A percentile compares a stretch with the other conserved stretches of the same genome.
phyloP scores from a whole-genome alignment of 2,888 invertebrate species.

The Meiosimyza platycephala region DNA sequence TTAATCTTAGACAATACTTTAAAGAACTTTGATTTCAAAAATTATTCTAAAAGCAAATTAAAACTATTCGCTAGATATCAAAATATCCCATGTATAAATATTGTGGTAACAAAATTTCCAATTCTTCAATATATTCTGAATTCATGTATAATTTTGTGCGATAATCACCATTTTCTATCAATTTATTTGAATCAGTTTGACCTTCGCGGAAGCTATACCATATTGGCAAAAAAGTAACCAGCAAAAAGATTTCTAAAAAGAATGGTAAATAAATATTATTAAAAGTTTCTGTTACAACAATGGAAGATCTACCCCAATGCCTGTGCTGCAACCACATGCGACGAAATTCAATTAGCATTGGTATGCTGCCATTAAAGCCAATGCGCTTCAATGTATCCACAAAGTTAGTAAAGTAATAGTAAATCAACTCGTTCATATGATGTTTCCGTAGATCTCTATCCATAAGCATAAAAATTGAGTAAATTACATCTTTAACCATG shows the following conservation, averaged over 20 bases:
- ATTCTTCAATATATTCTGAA: constrained; percentile 30
- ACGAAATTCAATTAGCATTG: constrained; percentile 46
- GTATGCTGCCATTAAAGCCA: constrained; percentile 48
- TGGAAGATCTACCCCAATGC: constrained; percentile 45
- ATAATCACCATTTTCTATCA: constrained; percentile 24
- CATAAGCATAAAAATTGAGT: constrained; percentile 51
- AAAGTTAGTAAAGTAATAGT: constrained; percentile 51
- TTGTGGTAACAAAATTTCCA: constrained; percentile 43
- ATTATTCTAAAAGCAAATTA: too few species aligned
- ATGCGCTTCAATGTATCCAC: constrained; percentile 46
- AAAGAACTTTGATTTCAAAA: too few species aligned
- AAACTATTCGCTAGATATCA: constrained; percentile 33
- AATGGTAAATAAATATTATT: not conserved
- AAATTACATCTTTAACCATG: constrained; percentile 49
- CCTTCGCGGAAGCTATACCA: constrained; percentile 26
- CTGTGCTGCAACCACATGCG: constrained; percentile 45
- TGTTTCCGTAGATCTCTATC: constrained; percentile 44
- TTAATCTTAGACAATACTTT: too few species aligned
- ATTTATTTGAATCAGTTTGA: constrained; percentile 21
- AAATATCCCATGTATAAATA: constrained; percentile 51
- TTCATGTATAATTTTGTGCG: constrained; percentile 29
- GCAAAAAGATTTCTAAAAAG: constrained; percentile 36
- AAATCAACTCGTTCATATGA: constrained; percentile 47
- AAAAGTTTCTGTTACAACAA: not conserved
- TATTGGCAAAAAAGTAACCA: constrained; percentile 38